Base-by-base conservation (phyloP, 2,888 invertebrate species). In the Pseudococcus jackbeardsleyi region DNA sequence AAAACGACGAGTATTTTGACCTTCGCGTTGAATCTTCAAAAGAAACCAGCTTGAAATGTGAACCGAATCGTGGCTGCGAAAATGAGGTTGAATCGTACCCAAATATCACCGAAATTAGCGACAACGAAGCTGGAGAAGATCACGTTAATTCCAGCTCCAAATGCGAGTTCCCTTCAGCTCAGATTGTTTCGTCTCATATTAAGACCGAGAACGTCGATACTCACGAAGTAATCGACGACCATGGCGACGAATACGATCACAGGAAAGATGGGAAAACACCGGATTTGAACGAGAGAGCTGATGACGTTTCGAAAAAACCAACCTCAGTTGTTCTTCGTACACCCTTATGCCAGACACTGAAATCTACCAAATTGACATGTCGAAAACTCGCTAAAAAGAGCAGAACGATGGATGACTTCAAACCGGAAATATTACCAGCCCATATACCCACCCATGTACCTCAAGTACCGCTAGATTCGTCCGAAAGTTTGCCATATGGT, bases 271-370 rank as follows among this genome's bases (percentile, higher is more conserved):
- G 15, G 12, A 82, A 46, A 46, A 82, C 79, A 3, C 42, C 79
- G 1, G 79, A 82, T 5, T 19, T 1, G 12, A 7, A 19, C 33
- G 79, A 82, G 19, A 64, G 68, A 33, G 17, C n/a, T 11, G 33
- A 54, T 19, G 86, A 86, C 9, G 2, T 17, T 3, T 11, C 11
- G 17, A 84, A 46, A 19, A 50, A 33, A 85, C 6, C 11, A 2
- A 15, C 54, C 39, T 39, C 50, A 0, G 85, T 59, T 1, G 85
- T 86, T 3, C 50, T 72, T 12, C 48, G 68, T 8, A 68, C 68
- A 11, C 86, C 86, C 7, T 17, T 86, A 46, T 86, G 86, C 19
- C 86, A 86, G 22, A 77, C 86, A 8, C 50, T 86, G 8, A 86
- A 77, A 72, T 17, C 77, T 12, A 26, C 46, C 12, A 72, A 72